Conservation (phyloP, 2,888 invertebrate species). For the Patella caerulea region DNA sequence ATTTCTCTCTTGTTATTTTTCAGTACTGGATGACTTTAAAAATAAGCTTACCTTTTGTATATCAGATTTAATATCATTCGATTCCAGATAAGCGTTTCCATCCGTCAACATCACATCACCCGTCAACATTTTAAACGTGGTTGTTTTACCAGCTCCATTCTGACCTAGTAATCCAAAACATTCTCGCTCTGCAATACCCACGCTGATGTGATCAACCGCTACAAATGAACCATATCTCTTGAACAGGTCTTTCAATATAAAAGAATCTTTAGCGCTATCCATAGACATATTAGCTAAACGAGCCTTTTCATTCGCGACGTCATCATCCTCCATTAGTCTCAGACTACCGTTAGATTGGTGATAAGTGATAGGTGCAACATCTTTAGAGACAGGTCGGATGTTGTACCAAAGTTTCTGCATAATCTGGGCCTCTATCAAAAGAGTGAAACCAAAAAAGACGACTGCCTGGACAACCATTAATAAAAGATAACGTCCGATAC, state of each 20-base stretch:
- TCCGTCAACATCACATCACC: conserved; percentile 72
- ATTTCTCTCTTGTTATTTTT: too few relatives aligned
- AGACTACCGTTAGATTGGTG: not conserved
- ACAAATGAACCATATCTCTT: conserved; percentile 79
- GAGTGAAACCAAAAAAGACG: conserved; percentile 77
- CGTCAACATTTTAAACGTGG: conserved; percentile 82
- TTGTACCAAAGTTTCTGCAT: conserved; percentile 30
- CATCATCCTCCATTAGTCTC: conserved; percentile 57
- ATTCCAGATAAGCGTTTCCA: conserved; percentile 75
- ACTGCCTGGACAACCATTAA: conserved; percentile 76
- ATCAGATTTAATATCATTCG: conserved; percentile 63
- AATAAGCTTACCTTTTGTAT: conserved; percentile 46
- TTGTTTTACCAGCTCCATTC: conserved; percentile 91
- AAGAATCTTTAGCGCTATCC: conserved; percentile 51
- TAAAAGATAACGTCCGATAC: conserved; percentile 79
- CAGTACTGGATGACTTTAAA: not conserved
- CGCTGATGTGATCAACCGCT: conserved; percentile 59
- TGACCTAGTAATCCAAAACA: conserved; percentile 87
- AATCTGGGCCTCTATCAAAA: conserved; percentile 76
- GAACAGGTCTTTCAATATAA: conserved; percentile 73
- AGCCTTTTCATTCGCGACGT: conserved; percentile 64
- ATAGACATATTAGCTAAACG: not conserved
- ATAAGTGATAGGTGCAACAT: conserved; percentile 10
- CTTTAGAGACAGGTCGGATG: conserved; percentile 23
- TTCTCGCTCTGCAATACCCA: conserved; percentile 72